Evolutionary conservation across 1,140 invertebrate genomes (phyloP).

Genomic region (Camponotus vicinus): DNA sequence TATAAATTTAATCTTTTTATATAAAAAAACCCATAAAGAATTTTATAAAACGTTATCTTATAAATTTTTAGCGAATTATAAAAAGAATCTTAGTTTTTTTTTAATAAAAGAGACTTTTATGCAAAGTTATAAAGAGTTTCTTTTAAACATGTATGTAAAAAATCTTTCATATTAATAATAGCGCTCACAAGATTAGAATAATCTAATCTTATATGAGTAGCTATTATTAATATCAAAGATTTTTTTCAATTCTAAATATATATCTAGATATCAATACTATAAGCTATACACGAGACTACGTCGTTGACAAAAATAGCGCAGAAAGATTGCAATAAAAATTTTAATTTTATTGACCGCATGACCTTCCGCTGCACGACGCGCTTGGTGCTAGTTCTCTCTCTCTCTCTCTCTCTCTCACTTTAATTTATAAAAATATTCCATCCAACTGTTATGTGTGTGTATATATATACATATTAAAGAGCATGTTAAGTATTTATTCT

Average conservation of each 20-base stretch:
- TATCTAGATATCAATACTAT: background rate
- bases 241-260: background rate
- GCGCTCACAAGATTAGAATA: too few species aligned
- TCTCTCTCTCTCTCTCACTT: too few species aligned
- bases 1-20: background rate
- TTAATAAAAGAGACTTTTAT: too few species aligned
- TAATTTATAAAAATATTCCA: constrained; percentile 64
- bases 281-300: background rate
- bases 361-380: constrained; percentile 32
- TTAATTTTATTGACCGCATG: constrained; percentile 70
- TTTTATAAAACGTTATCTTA: too few species aligned
- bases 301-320: constrained; percentile 68
- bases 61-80: too few species aligned
- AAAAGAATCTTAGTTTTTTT: too few species aligned
- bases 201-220: too few species aligned
- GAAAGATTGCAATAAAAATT: constrained; percentile 71
- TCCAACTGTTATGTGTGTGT: background rate
- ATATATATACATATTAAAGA: background rate
- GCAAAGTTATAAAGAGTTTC: too few species aligned
- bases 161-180: too few species aligned
- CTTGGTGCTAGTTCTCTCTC: constrained; percentile 27
- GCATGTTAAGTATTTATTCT: constrained; percentile 6
- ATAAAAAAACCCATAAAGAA: background rate
- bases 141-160: too few species aligned
- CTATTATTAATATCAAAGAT: too few species aligned